Conservation (phyloP, 2,888 invertebrate species). For the Cinara cedri region DNA sequence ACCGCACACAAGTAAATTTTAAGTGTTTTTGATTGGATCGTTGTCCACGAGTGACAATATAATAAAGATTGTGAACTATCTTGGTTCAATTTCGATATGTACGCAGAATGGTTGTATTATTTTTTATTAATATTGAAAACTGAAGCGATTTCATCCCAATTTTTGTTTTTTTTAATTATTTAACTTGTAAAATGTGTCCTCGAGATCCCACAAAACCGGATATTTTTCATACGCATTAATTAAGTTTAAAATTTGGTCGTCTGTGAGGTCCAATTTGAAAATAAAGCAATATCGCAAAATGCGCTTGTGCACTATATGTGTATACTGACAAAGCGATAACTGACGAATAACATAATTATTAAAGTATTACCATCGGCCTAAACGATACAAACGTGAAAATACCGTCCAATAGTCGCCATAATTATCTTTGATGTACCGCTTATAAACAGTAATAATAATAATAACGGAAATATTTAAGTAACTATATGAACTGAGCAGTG, state of each 20-base stretch:
- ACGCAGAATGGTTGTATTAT: too few species aligned
- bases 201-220: conserved; percentile 11
- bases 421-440: conserved; percentile 9
- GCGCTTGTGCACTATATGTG: background rate
- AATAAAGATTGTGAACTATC: too few species aligned
- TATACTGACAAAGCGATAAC: background rate
- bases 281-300: background rate
- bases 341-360: background rate
- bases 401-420: conserved; percentile 10
- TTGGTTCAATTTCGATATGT: too few species aligned
- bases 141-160: conserved; percentile 11
- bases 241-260: background rate
- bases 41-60: too few species aligned
- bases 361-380: background rate
- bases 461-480: too few species aligned
- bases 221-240: conserved; percentile 17
- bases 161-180: conserved; percentile 17
- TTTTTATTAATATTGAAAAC: background rate
- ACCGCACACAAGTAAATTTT: too few species aligned
- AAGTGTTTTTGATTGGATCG: too few species aligned
- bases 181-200: background rate
- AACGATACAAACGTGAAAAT: conserved; percentile 6
- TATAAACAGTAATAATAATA: too few species aligned
- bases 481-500: too few species aligned
- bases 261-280: conserved; percentile 20